Evolutionary conservation across 2,797 vertebrate species (phyloP).

Genomic region (Linurgus olivaceus): DNA sequence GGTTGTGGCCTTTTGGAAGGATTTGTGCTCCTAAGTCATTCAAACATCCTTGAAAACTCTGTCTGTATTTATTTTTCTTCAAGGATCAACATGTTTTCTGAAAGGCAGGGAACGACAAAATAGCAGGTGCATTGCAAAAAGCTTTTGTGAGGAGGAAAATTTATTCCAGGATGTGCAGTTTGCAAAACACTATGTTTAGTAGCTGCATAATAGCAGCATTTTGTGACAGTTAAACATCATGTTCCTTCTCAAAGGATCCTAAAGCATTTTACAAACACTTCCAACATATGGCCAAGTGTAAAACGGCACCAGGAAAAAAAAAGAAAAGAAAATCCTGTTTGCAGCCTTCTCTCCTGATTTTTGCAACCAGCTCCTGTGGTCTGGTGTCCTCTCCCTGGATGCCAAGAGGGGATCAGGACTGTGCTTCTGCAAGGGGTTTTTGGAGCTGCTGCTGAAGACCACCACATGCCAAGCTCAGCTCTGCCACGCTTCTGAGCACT

Average conservation of each 20-base stretch:
- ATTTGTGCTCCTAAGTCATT: neutral
- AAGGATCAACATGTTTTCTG: constrained; percentile 29
- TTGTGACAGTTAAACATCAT: constrained; percentile 35
- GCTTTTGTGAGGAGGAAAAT: neutral
- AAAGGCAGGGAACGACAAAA: neutral
- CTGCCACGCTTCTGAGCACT: rapidly evolving
- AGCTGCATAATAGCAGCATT: constrained; percentile 40
- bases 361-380: neutral
- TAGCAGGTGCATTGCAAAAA: neutral
- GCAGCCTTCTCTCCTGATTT: neutral
- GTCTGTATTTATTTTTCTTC: neutral
- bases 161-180: constrained; percentile 38
- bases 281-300: constrained; percentile 42
- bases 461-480: neutral
- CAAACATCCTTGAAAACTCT: neutral
- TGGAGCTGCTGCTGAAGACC: neutral
- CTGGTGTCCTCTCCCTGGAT: neutral
- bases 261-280: constrained; percentile 37
- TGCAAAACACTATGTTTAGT: constrained; percentile 48
- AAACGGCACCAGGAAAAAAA: neutral
- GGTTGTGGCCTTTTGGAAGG: neutral
- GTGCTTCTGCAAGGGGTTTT: neutral
- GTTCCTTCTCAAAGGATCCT: constrained; percentile 33
- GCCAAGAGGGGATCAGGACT: neutral
- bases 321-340: neutral